Base-by-base conservation (phyloP, 2,888 invertebrate species). In the Dione juno region DNA sequence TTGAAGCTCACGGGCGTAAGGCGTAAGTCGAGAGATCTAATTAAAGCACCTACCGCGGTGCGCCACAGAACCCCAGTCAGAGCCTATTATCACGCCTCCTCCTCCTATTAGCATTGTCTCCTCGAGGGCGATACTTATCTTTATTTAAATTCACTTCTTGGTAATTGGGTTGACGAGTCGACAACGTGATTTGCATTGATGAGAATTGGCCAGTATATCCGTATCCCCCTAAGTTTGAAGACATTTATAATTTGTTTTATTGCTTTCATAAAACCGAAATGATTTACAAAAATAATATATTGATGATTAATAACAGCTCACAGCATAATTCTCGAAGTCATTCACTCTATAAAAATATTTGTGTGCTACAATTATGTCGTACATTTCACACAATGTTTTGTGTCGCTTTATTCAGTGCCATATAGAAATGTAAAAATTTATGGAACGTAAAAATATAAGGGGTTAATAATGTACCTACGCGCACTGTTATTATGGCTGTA, bases 151-250 rank as follows among this genome's bases (percentile, higher is more conserved):
- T 93, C 92, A 93, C 93, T 92, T 92, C 92, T 92, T 92, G 88
- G 92, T 92, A 93, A 93, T 93, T 93, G 92, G 92, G 92, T 92
- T 93, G 93, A 93, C 92, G 92, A 92, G 92, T 92, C 90, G 92
- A 91, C 92, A 92, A 93, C 93, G 93, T 93, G 92, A 93, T 93
- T 93, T 93, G 93, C 93, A 93, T 93, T 93, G 91, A 92, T 92
- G 92, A 88, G 89, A 90, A 91, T 92, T 90, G 90, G 88, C 88
- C 88, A 84, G 88, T 77, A 74, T 78, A 88, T 88, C 81, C 84
- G 78, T 80, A 82, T 82, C 82, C 82, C n/a, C 80, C 82, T 85
- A 88, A 88, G 87, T 89, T 88, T 85, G 82, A 84, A 77, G 84
- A 76, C 85, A 82, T 79, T 84, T 80, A 84, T 87, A 88, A 90